Evolutionary conservation across 2,797 vertebrate genomes (phyloP), one percentile per base, ranked within the genome.

Genomic region (Urocyon cinereoargenteus): DNA sequence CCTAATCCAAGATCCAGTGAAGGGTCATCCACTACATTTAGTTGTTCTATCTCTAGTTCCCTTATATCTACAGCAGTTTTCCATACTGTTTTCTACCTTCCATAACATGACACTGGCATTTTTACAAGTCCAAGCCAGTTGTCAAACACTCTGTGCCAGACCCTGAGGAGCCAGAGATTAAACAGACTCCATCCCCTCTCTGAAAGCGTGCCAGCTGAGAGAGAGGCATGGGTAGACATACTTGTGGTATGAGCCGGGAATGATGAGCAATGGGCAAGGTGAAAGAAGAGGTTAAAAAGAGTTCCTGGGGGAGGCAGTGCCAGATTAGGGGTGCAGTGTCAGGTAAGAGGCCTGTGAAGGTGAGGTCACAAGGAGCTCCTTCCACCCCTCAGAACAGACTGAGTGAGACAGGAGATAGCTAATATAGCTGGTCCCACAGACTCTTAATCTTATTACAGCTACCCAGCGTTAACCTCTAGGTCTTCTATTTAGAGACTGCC

Each of bases 401-500:
- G 18, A n/a, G 24, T 40, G 89, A 89, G 34, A 21, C 51, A 82
- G 49, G 61, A 78, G 31, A 66, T 8, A 11, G 3, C 84, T 81
- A 15, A 64, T 64, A 70, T 86, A 40, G 53, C 40, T 62, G 28
- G 62, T 78, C 91, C 64, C 53, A 87, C 13, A 64, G 51, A 51
- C 51, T 91, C 12, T 86, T 95, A 70, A 88, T 66, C 66, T 64
- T 81, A 85, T 24, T 78, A 75, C 87, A 88, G 61, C 85, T 28
- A 36, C 21, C 28, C 10, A 45, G 24, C 45, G 62, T 51, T 85
- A 73, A 72, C 59, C 36, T 86, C 21, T 73, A 18, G 49, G 10
- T 86, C 64, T 94, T 45, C 70, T 64, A 3, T 77, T 91, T 86
- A 87, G 34, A n/a, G 36, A 66, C 92, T 95, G 36, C 34, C 21